These are phyloP conservation scores for Megaceryle maxima DNA, from an alignment of 2,113 vertebrate genomes.

Conservation along the genomic window DNA sequence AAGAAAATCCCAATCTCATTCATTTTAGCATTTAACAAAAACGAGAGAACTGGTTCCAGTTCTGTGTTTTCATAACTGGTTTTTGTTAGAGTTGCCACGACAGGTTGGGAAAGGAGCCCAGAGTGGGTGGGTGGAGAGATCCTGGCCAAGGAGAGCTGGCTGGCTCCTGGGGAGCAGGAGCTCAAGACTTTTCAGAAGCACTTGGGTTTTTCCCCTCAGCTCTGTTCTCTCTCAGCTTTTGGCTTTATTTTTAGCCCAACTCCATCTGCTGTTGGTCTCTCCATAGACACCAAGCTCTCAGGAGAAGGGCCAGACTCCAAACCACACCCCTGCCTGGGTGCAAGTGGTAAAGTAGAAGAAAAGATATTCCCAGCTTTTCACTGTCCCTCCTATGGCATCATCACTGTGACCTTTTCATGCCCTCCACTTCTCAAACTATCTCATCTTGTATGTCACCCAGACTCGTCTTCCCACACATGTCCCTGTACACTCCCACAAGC, in stretches of 20 bases:
- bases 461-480: background rate
- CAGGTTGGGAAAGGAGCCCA: background rate
- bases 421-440: background rate
- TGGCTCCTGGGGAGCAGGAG: background rate
- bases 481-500: accelerated
- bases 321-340: background rate
- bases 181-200: background rate
- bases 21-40: background rate
- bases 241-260: background rate
- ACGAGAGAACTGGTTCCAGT: background rate
- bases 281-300: background rate
- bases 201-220: background rate
- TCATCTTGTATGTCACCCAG: background rate
- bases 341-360: background rate
- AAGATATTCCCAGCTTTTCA: background rate
- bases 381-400: background rate
- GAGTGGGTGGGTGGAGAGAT: background rate
- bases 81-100: background rate
- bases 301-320: background rate
- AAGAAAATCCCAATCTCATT: background rate
- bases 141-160: background rate
- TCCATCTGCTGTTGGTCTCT: background rate
- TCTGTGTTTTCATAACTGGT: background rate
- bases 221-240: background rate
- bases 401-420: background rate